Evolutionary conservation across 2,113 vertebrate species (phyloP).

Genomic region (Silurus meridionalis): DNA sequence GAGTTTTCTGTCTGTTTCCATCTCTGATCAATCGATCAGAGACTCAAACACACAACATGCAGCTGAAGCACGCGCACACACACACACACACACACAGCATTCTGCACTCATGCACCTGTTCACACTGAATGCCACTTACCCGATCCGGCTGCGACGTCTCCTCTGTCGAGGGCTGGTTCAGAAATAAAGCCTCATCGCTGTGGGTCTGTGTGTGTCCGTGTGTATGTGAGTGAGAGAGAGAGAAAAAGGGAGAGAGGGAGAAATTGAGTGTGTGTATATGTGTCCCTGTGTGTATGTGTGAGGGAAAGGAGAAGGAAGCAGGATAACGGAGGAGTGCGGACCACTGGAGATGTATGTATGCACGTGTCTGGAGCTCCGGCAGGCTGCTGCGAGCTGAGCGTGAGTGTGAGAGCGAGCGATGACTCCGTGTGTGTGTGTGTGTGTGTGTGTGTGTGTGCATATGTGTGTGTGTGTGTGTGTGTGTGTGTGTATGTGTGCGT

Average conservation of each 20-base stretch:
- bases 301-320: not conserved
- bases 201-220: not conserved
- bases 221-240: not conserved
- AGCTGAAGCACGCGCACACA: not conserved
- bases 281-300: not conserved
- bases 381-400: conserved; percentile 79
- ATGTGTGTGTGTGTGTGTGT: conserved; percentile 75
- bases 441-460: conserved; percentile 70
- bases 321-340: conserved; percentile 5
- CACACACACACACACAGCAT: not conserved
- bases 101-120: conserved; percentile 16
- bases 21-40: conserved; percentile 24
- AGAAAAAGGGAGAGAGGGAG: not conserved
- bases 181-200: conserved; percentile 20
- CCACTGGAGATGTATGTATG: not conserved
- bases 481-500: conserved; percentile 59
- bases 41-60: not conserved
- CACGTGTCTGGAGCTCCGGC: conserved; percentile 66
- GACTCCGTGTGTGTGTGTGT: too few species aligned
- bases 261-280: not conserved
- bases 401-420: conserved; percentile 79
- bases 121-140: not conserved
- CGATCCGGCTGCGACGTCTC: conserved; percentile 14
- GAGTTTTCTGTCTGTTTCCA: not conserved
- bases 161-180: conserved; percentile 8